Evolutionary conservation across 2,888 invertebrate genomes (phyloP), one percentile per base, ranked within the genome.

Genomic region (Acanthococcus lagerstroemiae): DNA sequence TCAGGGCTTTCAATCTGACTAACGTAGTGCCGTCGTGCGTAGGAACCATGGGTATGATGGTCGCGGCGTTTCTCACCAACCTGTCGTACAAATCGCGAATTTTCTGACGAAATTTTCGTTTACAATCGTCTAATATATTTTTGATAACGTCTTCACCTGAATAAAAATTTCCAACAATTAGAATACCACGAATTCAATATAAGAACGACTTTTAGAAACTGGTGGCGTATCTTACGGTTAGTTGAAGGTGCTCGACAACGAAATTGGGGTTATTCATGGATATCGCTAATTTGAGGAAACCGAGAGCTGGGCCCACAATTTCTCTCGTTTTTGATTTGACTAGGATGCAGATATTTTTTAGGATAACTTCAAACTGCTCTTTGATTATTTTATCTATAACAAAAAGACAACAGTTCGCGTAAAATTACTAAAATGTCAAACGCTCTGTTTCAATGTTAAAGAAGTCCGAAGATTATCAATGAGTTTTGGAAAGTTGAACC

Each of bases 41-140:
- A 0, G 94, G 90, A 2, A 92, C 82, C 70, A 89, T 80, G 54
- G 81, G 83, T 63, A 82, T 81, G 12, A 95, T 80, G 4, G 85
- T 81, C 12, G 88, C 87, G 17, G 84, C 82, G 73, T 88, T 88
- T 70, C 89, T 81, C 67, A 87, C 81, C 71, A 90, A 79, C 71
- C 86, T 81, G 19, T 82, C 83, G 0, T 91, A 77, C 71, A 94
- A 83, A 74, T 90, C 88, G 9, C 90, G 85, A 2, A 88, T 82
- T 75, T 90, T 88, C 25, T 86, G 79, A 1, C 94, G 81, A 66
- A 88, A 88, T 72, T 90, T 88, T 0, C 89, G 81, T 72, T 89
- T 88, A 71, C 89, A 90, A 74, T 93, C 92, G 4, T 89, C 87
- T 0, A 83, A 82, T 87, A 93, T 90, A 1, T 78, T n/a, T n/a